These are phyloP conservation scores for Sinosuthora webbiana DNA, from an alignment of 2,113 vertebrate genomes.

Conservation along the genomic window DNA sequence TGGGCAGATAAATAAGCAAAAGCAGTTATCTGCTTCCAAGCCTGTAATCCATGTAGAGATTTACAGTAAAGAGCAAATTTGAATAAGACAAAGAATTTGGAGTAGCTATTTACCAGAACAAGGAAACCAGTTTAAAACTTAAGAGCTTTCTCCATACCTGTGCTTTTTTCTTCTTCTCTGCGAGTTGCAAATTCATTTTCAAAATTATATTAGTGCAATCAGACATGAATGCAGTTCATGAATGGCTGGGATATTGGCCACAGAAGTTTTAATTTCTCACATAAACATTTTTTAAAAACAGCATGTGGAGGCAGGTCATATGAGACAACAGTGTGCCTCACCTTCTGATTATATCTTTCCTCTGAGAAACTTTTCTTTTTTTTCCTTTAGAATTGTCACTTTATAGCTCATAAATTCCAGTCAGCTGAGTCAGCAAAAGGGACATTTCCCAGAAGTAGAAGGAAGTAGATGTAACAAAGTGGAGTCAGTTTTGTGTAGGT, in stretches of 20 bases:
- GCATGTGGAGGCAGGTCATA: background rate
- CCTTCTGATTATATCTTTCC: background rate
- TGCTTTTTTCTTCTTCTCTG: background rate
- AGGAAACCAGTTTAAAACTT: background rate
- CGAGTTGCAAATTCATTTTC: background rate
- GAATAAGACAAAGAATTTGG: background rate
- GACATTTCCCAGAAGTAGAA: background rate
- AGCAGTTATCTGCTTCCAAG: background rate
- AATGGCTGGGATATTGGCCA: background rate
- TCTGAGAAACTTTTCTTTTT: background rate
- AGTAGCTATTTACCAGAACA: background rate
- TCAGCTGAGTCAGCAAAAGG: background rate
- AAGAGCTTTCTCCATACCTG: background rate
- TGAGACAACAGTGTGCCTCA: background rate
- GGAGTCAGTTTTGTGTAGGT: background rate
- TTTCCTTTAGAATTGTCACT: background rate
- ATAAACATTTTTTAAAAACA: rapidly evolving
- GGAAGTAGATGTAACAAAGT: background rate
- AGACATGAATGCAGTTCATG: background rate
- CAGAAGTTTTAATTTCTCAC: background rate
- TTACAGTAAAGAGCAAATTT: background rate
- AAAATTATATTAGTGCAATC: background rate
- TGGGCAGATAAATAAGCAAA: background rate
- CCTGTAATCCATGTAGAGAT: background rate
- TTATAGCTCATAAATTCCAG: background rate